Evolutionary conservation across 2,797 vertebrate species (phyloP), one percentile per base, ranked within the genome.

Genomic region (Australoheros facetus): DNA sequence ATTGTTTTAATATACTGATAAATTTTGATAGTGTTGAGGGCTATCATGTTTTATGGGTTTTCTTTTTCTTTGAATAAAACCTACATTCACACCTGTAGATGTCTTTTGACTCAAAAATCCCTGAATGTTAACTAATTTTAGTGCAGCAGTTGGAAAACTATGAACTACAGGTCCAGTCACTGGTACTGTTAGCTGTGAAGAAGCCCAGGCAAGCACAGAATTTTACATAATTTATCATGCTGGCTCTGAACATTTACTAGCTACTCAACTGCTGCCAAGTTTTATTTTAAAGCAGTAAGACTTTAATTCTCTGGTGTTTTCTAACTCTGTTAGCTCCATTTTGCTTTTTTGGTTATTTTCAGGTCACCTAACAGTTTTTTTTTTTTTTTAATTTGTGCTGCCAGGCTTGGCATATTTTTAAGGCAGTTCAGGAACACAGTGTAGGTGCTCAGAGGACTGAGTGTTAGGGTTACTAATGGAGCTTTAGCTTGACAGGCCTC

Each of bases 401-500:
- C 45, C 64, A 51, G 42, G 16, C 0, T 14, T 3, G 21, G 58
- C 26, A 51, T 69, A 69, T 69, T 30, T 69, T n/a, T 69, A 51
- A 13, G 26, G n/a, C 23, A 9, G 17, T 12, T 23, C 51, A 69
- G 64, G 48, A 51, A 45, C 39, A 69, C 39, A 51, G 23, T 19
- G 26, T 30, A 51, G 17, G 26, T 26, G 8, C 11, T 30, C 17
- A 69, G 42, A n/a, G 26, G 26, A 69, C 45, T 69, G 17, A 10
- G 45, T 51, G 45, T 30, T 45, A 23, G 28, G 64, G 73, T 56
- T 66, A 57, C 30, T 75, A 19, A 57, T 79, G 55, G 79, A 69
- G 17, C 3, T 17, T 28, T 53, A 66, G 71, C 71, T 60, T 12
- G 17, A 71, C 54, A 71, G 62, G 23, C 70, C 7, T 75, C n/a